These are phyloP conservation scores for Brienomyrus brachyistius DNA, from an alignment of 2,113 vertebrate species.

Conservation along the genomic window DNA sequence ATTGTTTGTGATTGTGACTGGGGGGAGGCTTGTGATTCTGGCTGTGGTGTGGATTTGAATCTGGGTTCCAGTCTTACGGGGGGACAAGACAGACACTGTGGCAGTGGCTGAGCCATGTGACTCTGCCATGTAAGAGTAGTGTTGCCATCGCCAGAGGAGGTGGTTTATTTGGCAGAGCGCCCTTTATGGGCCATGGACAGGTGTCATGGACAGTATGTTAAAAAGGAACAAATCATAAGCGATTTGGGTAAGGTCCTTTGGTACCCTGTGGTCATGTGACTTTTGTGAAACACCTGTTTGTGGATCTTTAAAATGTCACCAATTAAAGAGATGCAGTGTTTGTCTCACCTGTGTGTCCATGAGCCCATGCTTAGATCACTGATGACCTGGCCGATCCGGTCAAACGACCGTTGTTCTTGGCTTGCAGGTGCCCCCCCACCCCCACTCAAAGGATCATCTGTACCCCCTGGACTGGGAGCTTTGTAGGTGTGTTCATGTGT, in stretches of 20 bases:
- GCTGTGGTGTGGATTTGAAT: not conserved
- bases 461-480: not conserved
- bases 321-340: slow-evolving; percentile 20
- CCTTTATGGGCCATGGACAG: not conserved
- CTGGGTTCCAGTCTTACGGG: not conserved
- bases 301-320: slow-evolving; percentile 17
- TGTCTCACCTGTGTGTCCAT: slow-evolving; percentile 7
- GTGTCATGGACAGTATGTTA: not conserved
- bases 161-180: not conserved
- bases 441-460: not conserved
- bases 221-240: not conserved
- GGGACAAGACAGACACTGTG: not conserved
- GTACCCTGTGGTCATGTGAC: not conserved
- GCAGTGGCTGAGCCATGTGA: not conserved
- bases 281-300: not conserved
- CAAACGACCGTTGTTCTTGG: not conserved
- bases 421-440: not conserved
- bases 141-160: not conserved
- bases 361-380: not conserved
- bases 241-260: not conserved
- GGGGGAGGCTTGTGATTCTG: not conserved
- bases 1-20: not conserved
- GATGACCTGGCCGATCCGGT: not conserved
- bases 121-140: not conserved
- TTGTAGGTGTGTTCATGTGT: not conserved